Base-by-base conservation (phyloP, 2,888 invertebrate genomes). In the Megastigmus dorsalis region DNA sequence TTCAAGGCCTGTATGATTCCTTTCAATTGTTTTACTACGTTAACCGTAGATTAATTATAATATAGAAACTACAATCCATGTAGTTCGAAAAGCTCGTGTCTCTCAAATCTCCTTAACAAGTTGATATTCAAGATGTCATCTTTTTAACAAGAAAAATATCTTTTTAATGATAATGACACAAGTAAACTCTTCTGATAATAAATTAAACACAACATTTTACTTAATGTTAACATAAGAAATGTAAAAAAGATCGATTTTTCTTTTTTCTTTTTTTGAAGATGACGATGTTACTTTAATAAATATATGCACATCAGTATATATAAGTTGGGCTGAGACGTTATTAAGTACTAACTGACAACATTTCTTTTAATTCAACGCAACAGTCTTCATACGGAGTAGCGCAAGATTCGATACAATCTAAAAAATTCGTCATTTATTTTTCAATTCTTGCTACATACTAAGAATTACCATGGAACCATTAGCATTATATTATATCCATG, bases 301-400 rank as follows among this genome's bases (percentile, higher is more conserved):
- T 71, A 70, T 57, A 71, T 72, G n/a, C 28, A 72, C 33, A 57
- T 55, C 62, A 62, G 38, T 62, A 52, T 54, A 41, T 23, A n/a
- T 59, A 69, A 55, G 38, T 74, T 62, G 50, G 36, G 36, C 43
- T 69, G 43, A 55, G 36, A 67, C 57, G 28, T 59, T 55, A 65
- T 75, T 75, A 75, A 76, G 72, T 76, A 76, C 72, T 75, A 63
- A 41, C 45, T 57, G 62, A 71, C 38, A 63, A 71, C 18, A 52
- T 45, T n/a, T 57, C 48, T 50, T 70, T 52, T 45, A 54, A 28
- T 52, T 43, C 3, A 72, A 72, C 67, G 33, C 30, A 75, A 75
- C 63, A 75, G 71, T 75, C 75, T 75, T 75, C 68, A 68, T 52
- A 62, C 20, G 45, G 20, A 41, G 33, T 54, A 38, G 45, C 26